Conservation (phyloP, 2,888 invertebrate genomes). For the Dynastes maya region DNA sequence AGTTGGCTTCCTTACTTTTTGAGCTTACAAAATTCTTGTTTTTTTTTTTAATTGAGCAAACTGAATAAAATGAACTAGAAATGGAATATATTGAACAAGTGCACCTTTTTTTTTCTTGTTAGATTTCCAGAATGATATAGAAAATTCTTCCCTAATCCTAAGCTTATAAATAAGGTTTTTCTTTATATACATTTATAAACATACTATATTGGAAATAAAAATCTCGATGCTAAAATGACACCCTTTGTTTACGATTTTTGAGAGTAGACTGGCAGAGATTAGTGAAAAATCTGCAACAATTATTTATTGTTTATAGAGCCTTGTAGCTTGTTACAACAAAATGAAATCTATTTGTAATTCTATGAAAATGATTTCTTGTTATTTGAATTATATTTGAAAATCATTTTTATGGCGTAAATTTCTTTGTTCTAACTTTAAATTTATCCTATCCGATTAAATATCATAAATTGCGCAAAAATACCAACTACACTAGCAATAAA, state of each 20-base stretch:
- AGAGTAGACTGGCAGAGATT: not conserved
- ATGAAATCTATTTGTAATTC: no score
- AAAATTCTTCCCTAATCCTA: constrained; percentile 35
- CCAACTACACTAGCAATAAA: no score
- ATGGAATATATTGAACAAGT: not conserved
- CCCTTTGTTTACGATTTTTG: not conserved
- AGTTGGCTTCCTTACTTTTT: constrained; percentile 2
- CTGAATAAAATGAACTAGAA: constrained; percentile 1
- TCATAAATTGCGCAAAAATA: not conserved
- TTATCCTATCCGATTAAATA: not conserved
- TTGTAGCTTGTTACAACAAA: not conserved
- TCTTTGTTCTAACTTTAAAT: no score
- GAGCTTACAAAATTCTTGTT: constrained; percentile 27
- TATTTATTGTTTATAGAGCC: not conserved
- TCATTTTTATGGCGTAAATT: no score
- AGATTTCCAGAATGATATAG: constrained; percentile 32
- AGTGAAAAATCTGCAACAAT: constrained; percentile 30
- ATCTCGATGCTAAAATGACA: not conserved
- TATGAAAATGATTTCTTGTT: no score
- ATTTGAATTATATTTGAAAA: no score
- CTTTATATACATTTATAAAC: constrained; percentile 31
- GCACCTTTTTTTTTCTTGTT: constrained; percentile 1
- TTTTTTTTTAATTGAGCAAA: constrained; percentile 36
- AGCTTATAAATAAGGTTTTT: constrained; percentile 27
- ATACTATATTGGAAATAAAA: constrained; percentile 22